phyloP scores from a whole-genome alignment of 1,140 invertebrate genomes.

The Anoplolepis gracilipes region DNA sequence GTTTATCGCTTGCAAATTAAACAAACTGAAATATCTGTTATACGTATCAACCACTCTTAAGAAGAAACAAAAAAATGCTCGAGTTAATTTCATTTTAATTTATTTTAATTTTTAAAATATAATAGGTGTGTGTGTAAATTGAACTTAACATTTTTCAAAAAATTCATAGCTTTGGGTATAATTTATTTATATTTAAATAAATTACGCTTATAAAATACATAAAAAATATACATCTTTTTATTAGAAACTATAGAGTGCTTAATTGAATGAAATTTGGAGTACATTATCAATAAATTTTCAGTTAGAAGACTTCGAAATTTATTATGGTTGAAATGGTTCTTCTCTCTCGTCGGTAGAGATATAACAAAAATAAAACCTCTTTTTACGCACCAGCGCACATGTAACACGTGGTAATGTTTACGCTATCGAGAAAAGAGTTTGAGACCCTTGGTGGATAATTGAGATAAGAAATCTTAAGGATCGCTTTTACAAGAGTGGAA shows the following conservation, averaged over 20 bases:
- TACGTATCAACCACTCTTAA: background rate
- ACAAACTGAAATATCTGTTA: background rate
- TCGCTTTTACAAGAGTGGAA: background rate
- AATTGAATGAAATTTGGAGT: too few species aligned
- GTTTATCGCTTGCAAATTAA: constrained; percentile 4
- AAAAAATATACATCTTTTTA: constrained; percentile 3
- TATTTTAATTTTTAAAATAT: constrained; percentile 1
- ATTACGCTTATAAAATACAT: background rate
- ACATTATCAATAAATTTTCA: background rate
- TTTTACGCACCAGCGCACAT: background rate
- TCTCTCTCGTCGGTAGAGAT: background rate
- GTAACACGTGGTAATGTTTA: constrained; percentile 28
- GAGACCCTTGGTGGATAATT: constrained; percentile 5
- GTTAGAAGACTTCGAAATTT: background rate
- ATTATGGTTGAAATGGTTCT: background rate
- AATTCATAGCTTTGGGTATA: too few species aligned
- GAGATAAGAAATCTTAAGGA: constrained; percentile 43
- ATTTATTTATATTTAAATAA: background rate
- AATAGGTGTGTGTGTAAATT: background rate
- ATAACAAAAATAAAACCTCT: constrained; percentile 8
- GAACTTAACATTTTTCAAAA: background rate
- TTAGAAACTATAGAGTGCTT: background rate
- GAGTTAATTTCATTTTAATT: background rate
- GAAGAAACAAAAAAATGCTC: background rate
- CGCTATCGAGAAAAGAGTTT: constrained; percentile 26